Conservation (phyloP, 2,888 invertebrate species). For the Catocala fraxini region DNA sequence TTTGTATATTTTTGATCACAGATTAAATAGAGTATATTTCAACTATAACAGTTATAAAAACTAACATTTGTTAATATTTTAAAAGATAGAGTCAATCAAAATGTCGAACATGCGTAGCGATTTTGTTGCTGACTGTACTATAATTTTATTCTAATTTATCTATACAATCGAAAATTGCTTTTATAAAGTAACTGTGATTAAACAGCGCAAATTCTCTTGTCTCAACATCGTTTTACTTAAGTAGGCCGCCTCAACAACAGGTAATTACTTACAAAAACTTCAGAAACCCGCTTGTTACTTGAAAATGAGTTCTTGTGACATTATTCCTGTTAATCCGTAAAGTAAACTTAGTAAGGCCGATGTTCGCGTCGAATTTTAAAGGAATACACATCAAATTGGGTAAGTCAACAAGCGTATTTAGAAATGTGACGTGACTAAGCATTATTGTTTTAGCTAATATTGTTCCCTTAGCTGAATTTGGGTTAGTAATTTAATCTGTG, state of each 20-base stretch:
- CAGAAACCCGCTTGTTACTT: slow-evolving; percentile 2
- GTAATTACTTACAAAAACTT: slow-evolving; percentile 2
- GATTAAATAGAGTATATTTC: no score
- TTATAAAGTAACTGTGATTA: no score
- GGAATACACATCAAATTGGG: not conserved
- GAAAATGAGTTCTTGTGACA: slow-evolving; percentile 4
- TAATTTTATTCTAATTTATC: no score
- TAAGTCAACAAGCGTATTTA: slow-evolving; percentile 21
- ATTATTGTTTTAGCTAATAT: slow-evolving; percentile 33
- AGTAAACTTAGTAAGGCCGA: not conserved
- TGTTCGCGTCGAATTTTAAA: not conserved
- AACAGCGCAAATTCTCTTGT: no score
- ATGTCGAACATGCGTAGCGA: no score
- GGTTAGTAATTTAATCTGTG: slow-evolving; percentile 21
- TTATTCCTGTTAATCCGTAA: slow-evolving; percentile 10
- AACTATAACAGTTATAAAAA: no score
- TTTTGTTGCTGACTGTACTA: no score
- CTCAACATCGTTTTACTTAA: not conserved
- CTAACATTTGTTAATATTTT: no score
- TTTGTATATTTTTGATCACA: no score
- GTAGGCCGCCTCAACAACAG: not conserved
- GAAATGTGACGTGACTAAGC: slow-evolving; percentile 27
- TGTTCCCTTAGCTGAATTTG: slow-evolving; percentile 23
- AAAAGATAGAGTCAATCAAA: no score
- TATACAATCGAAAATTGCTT: no score